Conservation (phyloP, 2,888 invertebrate genomes). For the Apeira syringaria region DNA sequence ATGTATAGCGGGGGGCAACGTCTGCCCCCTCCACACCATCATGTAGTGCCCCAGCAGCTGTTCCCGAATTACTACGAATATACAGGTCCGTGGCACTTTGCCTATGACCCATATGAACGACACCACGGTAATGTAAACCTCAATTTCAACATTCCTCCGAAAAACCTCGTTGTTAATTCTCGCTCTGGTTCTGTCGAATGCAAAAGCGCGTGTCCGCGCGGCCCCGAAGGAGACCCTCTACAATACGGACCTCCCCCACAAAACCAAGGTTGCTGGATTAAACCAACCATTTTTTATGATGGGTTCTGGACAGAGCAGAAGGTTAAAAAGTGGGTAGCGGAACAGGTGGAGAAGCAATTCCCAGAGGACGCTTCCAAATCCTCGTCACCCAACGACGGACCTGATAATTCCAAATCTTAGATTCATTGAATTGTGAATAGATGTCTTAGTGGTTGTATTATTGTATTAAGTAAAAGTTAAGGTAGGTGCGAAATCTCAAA, state of each 20-base stretch:
- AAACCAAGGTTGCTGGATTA: slow-evolving; percentile 72
- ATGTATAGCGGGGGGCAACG: slow-evolving; percentile 51
- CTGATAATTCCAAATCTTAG: slow-evolving; percentile 9
- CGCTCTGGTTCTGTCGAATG: slow-evolving; percentile 52
- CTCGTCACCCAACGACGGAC: slow-evolving; percentile 21
- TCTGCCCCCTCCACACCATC: slow-evolving; percentile 43
- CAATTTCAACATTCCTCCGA: slow-evolving; percentile 72
- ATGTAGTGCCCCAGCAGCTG: slow-evolving; percentile 39
- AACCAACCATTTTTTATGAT: slow-evolving; percentile 78
- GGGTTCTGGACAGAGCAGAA: slow-evolving; percentile 82
- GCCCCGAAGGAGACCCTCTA: slow-evolving; percentile 47
- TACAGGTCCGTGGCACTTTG: slow-evolving; percentile 72
- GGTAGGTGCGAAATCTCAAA: slow-evolving; percentile 17
- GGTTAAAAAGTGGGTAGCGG: slow-evolving; percentile 79
- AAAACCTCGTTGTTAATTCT: slow-evolving; percentile 65
- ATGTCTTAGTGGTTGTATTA: slow-evolving; percentile 16
- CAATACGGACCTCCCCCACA: slow-evolving; percentile 52
- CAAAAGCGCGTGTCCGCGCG: slow-evolving; percentile 48
- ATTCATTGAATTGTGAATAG: not conserved
- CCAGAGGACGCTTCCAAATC: slow-evolving; percentile 53
- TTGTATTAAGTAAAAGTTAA: slow-evolving; percentile 10
- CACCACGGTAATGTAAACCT: slow-evolving; percentile 68
- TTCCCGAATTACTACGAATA: slow-evolving; percentile 71
- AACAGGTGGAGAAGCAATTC: slow-evolving; percentile 76
- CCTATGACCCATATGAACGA: slow-evolving; percentile 66